Evolutionary conservation across 2,797 vertebrate species (phyloP), one percentile per base, ranked within the genome.

Genomic region (Crax fasciolata): DNA sequence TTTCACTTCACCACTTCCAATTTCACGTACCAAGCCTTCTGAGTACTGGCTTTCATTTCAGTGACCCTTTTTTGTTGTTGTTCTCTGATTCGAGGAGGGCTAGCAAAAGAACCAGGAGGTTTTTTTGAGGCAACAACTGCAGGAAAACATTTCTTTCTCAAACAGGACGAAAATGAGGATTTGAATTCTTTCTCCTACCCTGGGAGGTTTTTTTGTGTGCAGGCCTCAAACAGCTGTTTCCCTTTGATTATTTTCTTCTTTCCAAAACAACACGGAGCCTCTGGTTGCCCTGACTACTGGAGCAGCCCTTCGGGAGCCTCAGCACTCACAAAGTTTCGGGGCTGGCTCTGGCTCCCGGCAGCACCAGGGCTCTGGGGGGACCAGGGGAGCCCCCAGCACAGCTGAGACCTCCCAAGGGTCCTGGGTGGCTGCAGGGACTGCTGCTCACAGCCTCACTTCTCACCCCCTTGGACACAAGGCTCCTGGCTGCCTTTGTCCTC

Each of bases 21-120:
- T 89, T 84, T 74, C 65, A 86, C 46, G 25, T 35, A 49, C 90
- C 81, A 91, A 93, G 81, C 73, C 58, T 93, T 84, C 70, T 68
- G 49, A 94, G 80, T 39, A 14, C 11, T 6, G 2, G 13, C 77
- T 94, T 90, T 78, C 62, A 81, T 94, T 68, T 68, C 49, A 81
- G 75, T 65, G 54, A 80, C 86, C 80, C 62, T 68, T 85, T 66
- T 71, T 55, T 55, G 48, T 95, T 27, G 11, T 20, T 55, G 28
- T 74, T 49, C 68, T 75, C 81, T 59, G 43, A 84, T 90, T 86
- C 58, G 35, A 55, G 59, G 58, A 80, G 51, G 54, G 28, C 61
- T 89, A 58, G 35, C n/a, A 62, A 35, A 71, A 63, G 75, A 79
- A 76, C 57, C 11, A 0, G 32, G 23, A 58, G 54, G 30, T 21